Conservation (phyloP, 2,888 invertebrate genomes). For the Hermaeophaga mercurialis region DNA sequence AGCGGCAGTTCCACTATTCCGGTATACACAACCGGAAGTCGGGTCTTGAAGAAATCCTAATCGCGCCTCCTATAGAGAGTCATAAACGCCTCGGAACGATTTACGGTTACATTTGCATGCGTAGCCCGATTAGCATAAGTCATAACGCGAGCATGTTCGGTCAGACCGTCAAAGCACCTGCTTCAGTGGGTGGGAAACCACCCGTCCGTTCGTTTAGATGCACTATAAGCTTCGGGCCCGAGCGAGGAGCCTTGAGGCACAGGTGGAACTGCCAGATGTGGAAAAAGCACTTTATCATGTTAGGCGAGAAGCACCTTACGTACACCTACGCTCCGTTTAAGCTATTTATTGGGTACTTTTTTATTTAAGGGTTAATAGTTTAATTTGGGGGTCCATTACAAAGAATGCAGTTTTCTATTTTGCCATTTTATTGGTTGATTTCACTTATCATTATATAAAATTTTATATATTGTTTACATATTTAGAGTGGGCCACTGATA, state of each 20-base stretch:
- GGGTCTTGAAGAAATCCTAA: slow-evolving; percentile 37
- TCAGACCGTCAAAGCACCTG: slow-evolving; percentile 29
- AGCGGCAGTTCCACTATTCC: slow-evolving; percentile 20
- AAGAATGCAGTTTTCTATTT: no score
- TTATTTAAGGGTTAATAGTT: no score
- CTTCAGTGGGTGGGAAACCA: slow-evolving; percentile 36
- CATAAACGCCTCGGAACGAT: slow-evolving; percentile 38
- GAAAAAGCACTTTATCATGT: slow-evolving; percentile 38
- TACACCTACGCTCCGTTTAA: slow-evolving; percentile 37
- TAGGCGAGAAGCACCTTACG: slow-evolving; percentile 35
- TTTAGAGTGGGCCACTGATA: no score
- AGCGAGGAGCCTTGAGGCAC: slow-evolving; percentile 37
- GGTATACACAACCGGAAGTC: slow-evolving; percentile 30
- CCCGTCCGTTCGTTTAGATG: slow-evolving; percentile 7
- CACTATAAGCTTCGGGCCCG: slow-evolving; percentile 7
- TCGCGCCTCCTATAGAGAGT: slow-evolving; percentile 33
- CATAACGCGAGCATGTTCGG: slow-evolving; percentile 37
- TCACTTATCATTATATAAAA: no score
- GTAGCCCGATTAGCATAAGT: slow-evolving; percentile 39
- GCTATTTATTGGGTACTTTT: no score
- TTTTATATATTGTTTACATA: no score
- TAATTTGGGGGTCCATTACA: no score
- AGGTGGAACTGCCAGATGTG: slow-evolving; percentile 38
- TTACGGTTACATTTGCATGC: slow-evolving; percentile 39
- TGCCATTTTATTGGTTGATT: no score